These are phyloP conservation scores for Agrypnus murinus DNA, from an alignment of 2,888 invertebrate genomes.

Conservation along the genomic window DNA sequence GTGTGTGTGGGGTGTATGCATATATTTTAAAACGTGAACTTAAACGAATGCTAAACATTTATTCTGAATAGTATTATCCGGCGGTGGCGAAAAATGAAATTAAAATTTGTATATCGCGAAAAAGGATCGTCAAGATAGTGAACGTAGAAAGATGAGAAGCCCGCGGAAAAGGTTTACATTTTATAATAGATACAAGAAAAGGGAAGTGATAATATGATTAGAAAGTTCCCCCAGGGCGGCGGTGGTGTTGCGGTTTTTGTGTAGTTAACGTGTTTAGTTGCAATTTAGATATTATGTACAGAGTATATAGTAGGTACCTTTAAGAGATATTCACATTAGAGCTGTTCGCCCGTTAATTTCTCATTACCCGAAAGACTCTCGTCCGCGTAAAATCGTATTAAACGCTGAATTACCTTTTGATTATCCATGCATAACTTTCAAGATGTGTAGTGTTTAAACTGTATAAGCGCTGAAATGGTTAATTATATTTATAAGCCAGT, in stretches of 20 bases:
- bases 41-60: conserved; percentile 19
- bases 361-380: conserved; percentile 44
- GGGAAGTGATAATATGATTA: conserved; percentile 42
- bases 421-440: conserved; percentile 44
- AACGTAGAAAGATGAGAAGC: too few relatives aligned
- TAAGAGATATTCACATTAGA: conserved; percentile 42
- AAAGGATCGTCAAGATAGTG: conserved; percentile 7
- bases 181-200: conserved; percentile 39
- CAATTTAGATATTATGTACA: conserved; percentile 41
- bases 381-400: conserved; percentile 46
- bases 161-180: conserved; percentile 13
- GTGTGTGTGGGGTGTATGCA: conserved; percentile 9
- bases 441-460: conserved; percentile 26
- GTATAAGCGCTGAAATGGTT: conserved; percentile 5
- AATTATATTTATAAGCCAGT: too few relatives aligned
- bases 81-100: conserved; percentile 15
- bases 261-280: conserved; percentile 37
- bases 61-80: conserved; percentile 5
- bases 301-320: too few relatives aligned
- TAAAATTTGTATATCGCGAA: conserved; percentile 26
- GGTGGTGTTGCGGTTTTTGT: conserved; percentile 41
- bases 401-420: conserved; percentile 48
- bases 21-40: conserved; percentile 16
- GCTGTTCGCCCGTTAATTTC: conserved; percentile 43
- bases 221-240: conserved; percentile 13